These are phyloP conservation scores for Tipula lateralis DNA, from an alignment of 2,888 invertebrate species.

Conservation along the genomic window DNA sequence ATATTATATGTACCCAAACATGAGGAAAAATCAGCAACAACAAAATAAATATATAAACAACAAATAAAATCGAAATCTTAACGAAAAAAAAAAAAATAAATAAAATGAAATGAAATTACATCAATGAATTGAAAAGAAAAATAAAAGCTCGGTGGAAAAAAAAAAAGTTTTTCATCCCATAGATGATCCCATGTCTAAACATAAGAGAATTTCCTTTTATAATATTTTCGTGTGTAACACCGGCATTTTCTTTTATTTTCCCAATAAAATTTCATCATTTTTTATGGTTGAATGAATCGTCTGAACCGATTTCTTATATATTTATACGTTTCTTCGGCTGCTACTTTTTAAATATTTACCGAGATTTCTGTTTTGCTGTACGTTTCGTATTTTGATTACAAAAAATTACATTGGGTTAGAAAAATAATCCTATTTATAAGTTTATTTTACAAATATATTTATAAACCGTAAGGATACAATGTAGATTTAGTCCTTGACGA, in stretches of 20 bases:
- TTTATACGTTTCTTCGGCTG: background rate
- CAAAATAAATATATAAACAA: background rate
- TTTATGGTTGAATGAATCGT: background rate
- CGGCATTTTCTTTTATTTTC: background rate
- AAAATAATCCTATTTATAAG: background rate
- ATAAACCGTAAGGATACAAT: background rate
- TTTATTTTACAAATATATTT: background rate
- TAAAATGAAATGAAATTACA: conserved; percentile 12
- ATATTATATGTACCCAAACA: background rate
- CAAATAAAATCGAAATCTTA: background rate
- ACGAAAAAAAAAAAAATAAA: conserved; percentile 12
- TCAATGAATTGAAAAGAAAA: background rate
- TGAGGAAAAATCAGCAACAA: background rate
- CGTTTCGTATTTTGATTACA: background rate
- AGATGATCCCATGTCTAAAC: background rate
- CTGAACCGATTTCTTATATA: background rate
- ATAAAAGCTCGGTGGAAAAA: background rate
- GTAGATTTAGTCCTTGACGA: background rate
- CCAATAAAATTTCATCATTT: conserved; percentile 2
- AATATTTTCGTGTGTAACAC: background rate
- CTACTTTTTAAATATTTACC: conserved; percentile 7
- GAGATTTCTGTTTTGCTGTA: background rate
- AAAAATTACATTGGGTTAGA: background rate
- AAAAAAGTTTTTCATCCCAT: background rate
- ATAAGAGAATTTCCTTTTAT: background rate